These are phyloP conservation scores for Calephelis perditalis DNA, from an alignment of 2,888 invertebrate genomes.

Conservation along the genomic window DNA sequence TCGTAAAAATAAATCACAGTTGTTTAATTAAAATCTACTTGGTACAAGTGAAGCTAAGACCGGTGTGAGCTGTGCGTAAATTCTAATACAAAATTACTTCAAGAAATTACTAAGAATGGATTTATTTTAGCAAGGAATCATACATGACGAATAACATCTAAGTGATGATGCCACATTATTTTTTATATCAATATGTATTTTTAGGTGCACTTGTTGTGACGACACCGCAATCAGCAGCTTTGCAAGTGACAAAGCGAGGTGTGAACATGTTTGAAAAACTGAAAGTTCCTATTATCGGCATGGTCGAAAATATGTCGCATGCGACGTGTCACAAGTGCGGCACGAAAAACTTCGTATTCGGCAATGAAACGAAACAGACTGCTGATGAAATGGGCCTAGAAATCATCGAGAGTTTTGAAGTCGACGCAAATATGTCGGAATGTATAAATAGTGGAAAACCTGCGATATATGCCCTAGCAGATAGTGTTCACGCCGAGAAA, in stretches of 20 bases:
- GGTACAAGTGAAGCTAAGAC: too few species aligned
- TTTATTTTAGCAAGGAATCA: too few species aligned
- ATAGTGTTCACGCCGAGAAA: constrained; percentile 70
- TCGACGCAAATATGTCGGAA: constrained; percentile 82
- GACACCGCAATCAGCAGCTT: constrained; percentile 92
- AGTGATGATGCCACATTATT: too few species aligned
- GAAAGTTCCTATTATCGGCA: constrained; percentile 89
- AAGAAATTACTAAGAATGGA: too few species aligned
- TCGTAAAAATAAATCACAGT: too few species aligned
- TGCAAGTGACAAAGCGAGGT: constrained; percentile 91
- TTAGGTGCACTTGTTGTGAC: constrained; percentile 92
- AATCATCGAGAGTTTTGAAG: constrained; percentile 84
- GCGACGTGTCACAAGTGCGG: constrained; percentile 88
- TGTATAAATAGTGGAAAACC: constrained; percentile 87
- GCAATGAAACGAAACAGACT: constrained; percentile 79
- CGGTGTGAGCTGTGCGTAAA: too few species aligned
- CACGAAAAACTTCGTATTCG: constrained; percentile 85
- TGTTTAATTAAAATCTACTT: too few species aligned
- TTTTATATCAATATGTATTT: too few species aligned
- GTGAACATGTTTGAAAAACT: constrained; percentile 93
- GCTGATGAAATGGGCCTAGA: constrained; percentile 81
- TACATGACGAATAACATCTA: too few species aligned
- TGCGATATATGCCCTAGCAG: constrained; percentile 82
- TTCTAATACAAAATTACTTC: too few species aligned
- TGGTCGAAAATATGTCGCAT: constrained; percentile 94